Evolutionary conservation across 1,140 invertebrate genomes (phyloP), one percentile per base, ranked within the genome.

Genomic region (Diabrotica undecimpunctata): DNA sequence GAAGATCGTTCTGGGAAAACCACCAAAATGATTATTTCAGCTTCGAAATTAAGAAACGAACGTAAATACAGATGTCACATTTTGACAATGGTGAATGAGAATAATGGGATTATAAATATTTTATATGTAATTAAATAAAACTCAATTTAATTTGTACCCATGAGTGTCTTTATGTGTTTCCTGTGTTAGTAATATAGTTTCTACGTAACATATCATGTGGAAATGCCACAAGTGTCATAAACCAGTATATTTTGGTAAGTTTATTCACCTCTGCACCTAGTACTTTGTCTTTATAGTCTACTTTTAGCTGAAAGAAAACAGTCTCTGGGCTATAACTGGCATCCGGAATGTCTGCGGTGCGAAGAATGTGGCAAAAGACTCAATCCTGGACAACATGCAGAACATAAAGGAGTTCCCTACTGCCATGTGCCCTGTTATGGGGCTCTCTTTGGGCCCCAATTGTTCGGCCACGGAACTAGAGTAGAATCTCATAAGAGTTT

Each of bases 281-380:
- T 25, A 54, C 8, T 9, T 25, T 36, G 11, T 12, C 7, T 62
- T 52, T 11, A 9, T 54, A 38, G 46, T 53, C 13, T 37, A 57
- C 71, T 81, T 85, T 73, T 75, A 95, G 94, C 93, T 75, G 94
- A 96, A 83, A 85, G 93, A 71, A 94, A 94, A 80, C 90, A 94
- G 75, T 95, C 93, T 5, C 78, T 96, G 54, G 94, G 94, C 14
- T 95, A 94, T 77, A 93, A 96, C 76, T 96, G 94, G 93, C 94
- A 96, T 85, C 89, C 92, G 54, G 90, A 93, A 77, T 96, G 94
- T 82, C 83, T 96, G 67, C 83, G 89, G 64, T 96, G 94, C 79
- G 89, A 91, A 75, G 94, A 96, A 80, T 96, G 94, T 80, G 90
- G 90, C 6, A 96, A 95, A 79, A 84, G 92, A n/a, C 80, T 96